Evolutionary conservation across 2,888 invertebrate species (phyloP).

Genomic region (Agrotis segetum): DNA sequence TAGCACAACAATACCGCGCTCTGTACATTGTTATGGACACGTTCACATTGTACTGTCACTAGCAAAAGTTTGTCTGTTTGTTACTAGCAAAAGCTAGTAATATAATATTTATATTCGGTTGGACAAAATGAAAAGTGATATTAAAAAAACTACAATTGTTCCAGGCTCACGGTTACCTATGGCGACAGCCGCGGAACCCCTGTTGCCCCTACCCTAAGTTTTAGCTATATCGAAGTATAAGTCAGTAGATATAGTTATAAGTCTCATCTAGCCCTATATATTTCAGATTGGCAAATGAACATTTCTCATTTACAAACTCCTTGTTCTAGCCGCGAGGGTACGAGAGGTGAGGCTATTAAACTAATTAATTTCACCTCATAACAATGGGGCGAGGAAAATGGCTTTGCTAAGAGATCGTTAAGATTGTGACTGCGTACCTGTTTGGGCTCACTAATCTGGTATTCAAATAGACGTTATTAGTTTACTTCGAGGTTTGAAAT

Average conservation of each 20-base stretch:
- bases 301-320: constrained; percentile 23
- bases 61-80: no score
- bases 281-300: background rate
- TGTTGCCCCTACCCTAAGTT: background rate
- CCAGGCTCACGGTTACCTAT: no score
- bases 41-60: no score
- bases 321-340: background rate
- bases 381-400: constrained; percentile 17
- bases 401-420: constrained; percentile 4
- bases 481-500: background rate
- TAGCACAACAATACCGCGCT: no score
- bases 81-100: no score
- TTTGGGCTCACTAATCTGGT: background rate
- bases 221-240: no score
- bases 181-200: no score
- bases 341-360: constrained; percentile 19
- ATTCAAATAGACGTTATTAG: constrained; percentile 3
- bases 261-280: background rate
- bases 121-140: no score
- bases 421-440: constrained; percentile 9
- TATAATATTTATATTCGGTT: no score
- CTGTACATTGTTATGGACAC: no score
- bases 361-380: constrained; percentile 24
- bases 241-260: no score
- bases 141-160: no score